A percentile compares a stretch with the other conserved stretches of the same genome.
Conservation (phyloP, 1,140 invertebrate genomes). For the Ooceraea biroi region DNA sequence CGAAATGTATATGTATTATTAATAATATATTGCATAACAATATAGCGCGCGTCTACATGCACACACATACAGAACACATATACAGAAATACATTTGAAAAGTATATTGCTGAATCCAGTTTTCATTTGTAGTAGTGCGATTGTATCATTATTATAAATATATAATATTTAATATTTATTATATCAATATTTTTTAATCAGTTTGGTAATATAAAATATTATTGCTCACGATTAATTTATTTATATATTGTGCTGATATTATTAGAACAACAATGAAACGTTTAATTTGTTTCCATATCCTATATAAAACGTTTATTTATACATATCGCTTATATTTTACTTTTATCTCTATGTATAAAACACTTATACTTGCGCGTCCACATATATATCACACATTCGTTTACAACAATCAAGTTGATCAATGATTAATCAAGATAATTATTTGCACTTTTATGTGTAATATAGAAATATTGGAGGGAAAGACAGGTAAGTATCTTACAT, state of each 20-base stretch:
- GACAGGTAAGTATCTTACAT: not conserved
- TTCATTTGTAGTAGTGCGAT: too few species aligned
- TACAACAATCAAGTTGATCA: not conserved
- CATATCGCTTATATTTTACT: not conserved
- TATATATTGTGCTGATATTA: not conserved
- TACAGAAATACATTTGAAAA: too few species aligned
- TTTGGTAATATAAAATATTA: not conserved
- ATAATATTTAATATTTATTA: not conserved
- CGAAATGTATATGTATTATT: not conserved
- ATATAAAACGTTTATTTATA: constrained; percentile 12
- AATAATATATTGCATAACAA: constrained; percentile 7
- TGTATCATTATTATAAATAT: too few species aligned
- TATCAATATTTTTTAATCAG: not conserved
- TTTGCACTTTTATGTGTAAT: not conserved
- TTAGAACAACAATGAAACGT: not conserved
- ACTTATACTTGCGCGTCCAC: constrained; percentile 8
- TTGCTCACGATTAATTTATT: not conserved
- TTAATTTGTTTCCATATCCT: not conserved
- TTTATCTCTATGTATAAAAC: constrained; percentile 26
- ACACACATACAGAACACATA: too few species aligned
- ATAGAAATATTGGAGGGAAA: not conserved
- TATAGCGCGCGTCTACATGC: not conserved
- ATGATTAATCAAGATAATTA: constrained; percentile 22
- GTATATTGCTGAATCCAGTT: too few species aligned
- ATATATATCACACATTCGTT: not conserved